Evolutionary conservation across 1,140 invertebrate genomes (phyloP), one percentile per base, ranked within the genome.

Genomic region (Odontomachus brunneus): DNA sequence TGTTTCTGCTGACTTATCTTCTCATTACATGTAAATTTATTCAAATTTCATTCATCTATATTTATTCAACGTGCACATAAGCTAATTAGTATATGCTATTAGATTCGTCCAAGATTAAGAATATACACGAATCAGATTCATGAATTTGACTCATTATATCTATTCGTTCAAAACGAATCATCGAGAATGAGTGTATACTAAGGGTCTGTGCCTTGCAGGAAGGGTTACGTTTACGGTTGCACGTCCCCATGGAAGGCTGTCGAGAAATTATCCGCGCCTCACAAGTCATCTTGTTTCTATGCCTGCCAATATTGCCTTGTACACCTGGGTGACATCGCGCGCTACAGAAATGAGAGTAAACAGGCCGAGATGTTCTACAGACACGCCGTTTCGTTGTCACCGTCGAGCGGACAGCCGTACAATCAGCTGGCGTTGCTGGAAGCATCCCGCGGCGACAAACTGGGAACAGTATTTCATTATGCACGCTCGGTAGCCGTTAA

Each of bases 291-390:
- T 3, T 97, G 97, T 90, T 95, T 97, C 73, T 98, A 98, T 91
- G 96, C 97, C 71, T 97, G 97, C 90, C 97, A 98, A 89, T 97
- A 98, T 93, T 98, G 97, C 91, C 95, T 98, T 29, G 97, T 98
- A 57, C 97, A 98, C 93, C 94, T 98, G 14, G 97, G 97, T 4
- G 97, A 98, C 92, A 96, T 98, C 92, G 97, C 97, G 48, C 95
- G 97, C 14, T 98, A 98, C 90, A 94, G 97, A 74, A 97, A 97
- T 89, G 96, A 97, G 91, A 96, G 96, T 81, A 95, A 96, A 48
- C 96, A 97, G 91, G 97, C 97, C 0, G 97, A 98, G 92, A 85
- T 93, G 66, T 94, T 95, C 86, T 95, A 95, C 89, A 96, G 96
- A 87, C 97, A 98, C 93, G 97, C 97, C 49, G 96, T 98, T 26